Evolutionary conservation across 2,797 vertebrate genomes (phyloP).

Genomic region (Pantherophis vulpinus): DNA sequence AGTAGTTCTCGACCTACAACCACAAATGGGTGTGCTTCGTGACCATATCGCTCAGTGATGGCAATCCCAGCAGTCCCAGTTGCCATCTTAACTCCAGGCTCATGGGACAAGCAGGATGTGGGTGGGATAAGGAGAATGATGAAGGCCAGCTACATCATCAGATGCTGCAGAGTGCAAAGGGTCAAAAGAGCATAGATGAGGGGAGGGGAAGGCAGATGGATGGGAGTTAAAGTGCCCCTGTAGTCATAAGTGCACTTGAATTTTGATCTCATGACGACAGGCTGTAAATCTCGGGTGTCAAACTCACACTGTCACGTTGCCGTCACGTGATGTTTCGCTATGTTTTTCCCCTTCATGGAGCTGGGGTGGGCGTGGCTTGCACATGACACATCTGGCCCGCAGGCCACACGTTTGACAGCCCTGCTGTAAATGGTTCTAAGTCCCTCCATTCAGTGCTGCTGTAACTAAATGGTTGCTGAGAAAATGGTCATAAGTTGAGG

Average conservation of each 20-base stretch:
- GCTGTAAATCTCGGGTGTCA: background rate
- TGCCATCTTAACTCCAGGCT: background rate
- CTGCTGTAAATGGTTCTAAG: background rate
- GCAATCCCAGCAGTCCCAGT: background rate
- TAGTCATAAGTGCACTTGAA: background rate
- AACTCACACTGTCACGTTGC: no score
- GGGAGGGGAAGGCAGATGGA: background rate
- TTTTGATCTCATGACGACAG: background rate
- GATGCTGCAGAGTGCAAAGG: background rate
- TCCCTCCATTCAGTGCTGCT: background rate
- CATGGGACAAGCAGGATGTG: background rate
- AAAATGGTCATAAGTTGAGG: background rate
- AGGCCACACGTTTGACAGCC: no score
- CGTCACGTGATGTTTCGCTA: no score
- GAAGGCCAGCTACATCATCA: background rate
- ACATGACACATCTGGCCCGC: accelerated
- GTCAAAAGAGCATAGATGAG: background rate
- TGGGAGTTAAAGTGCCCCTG: background rate
- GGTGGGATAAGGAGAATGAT: background rate
- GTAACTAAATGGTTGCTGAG: background rate
- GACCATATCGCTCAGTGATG: background rate
- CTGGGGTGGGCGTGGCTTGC: no score
- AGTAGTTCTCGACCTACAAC: background rate
- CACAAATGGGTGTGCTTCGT: background rate
- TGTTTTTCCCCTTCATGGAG: no score